Evolutionary conservation across 1,140 invertebrate genomes (phyloP), one percentile per base, ranked within the genome.

Genomic region (Eubasilissa regina): DNA sequence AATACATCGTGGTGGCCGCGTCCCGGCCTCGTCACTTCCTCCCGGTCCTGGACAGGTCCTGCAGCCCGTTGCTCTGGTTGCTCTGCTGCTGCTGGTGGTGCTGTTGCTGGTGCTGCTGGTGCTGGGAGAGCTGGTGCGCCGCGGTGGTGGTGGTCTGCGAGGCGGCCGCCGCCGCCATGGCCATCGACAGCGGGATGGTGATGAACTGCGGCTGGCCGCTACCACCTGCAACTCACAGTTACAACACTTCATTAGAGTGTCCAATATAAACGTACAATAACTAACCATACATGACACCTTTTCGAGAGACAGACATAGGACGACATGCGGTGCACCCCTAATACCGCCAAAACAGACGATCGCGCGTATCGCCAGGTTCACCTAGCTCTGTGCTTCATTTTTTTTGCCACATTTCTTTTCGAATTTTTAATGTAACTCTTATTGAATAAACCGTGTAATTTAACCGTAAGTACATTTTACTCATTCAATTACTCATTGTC

Each of bases 141-240:
- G 68, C 73, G n/a, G 60, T 84, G 84, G 80, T 86, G 84, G 79
- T 81, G 25, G 51, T 68, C 55, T 80, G 83, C 35, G 79, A 82
- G 47, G 80, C 82, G 4, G 87, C 88, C 13, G 89, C 89, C 4
- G 89, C 87, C 0, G 89, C 86, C 86, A 91, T 89, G 15, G 86
- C 87, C 87, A 91, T 89, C 9, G 90, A 91, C 72, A 92, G 86
- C 51, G 91, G 91, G 84, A 92, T 92, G 17, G 91, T 92, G 77
- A 92, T 91, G 84, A 91, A 92, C 83, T 92, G 91, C 0, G 89
- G 89, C 75, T 89, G 89, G 13, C 73, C 78, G n/a, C 47, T 64
- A 17, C 75, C 78, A 75, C 81, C 81, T 82, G 35, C 7, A 80
- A 74, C 35, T 11, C 48, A 51, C n/a, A 8, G 48, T 13, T 51